Evolutionary conservation across 2,113 vertebrate genomes (phyloP).

Genomic region (Amazona vittata): DNA sequence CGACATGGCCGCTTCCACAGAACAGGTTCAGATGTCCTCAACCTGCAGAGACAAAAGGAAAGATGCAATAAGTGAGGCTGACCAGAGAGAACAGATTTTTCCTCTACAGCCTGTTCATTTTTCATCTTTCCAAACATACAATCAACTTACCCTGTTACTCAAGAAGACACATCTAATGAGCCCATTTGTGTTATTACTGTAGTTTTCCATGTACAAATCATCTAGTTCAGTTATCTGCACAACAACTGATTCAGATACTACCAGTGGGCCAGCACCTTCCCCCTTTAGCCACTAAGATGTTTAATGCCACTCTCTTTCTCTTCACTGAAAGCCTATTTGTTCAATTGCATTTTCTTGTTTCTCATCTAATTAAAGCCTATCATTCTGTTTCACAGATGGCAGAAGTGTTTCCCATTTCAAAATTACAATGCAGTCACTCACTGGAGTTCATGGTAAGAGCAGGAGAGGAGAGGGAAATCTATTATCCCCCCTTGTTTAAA

Average conservation of each 20-base stretch:
- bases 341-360: constrained; percentile 32
- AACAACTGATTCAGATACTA: not conserved
- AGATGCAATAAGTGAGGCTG: not conserved
- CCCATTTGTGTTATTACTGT: not conserved
- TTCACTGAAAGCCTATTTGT: not conserved
- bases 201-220: not conserved
- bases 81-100: not conserved
- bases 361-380: constrained; percentile 11
- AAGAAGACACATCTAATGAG: not conserved
- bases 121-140: not conserved
- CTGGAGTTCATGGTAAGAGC: not conserved
- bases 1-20: constrained; percentile 73
- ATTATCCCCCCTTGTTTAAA: not conserved
- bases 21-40: constrained; percentile 24
- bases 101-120: not conserved
- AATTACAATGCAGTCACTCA: not conserved
- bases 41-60: constrained; percentile 60
- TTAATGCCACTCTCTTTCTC: not conserved
- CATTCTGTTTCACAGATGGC: constrained; percentile 9
- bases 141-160: not conserved
- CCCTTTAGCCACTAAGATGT: not conserved
- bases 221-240: not conserved
- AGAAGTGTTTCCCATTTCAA: not conserved
- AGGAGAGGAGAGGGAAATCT: not conserved
- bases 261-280: not conserved